Evolutionary conservation across 2,113 vertebrate species (phyloP).

Genomic region (Malurus alboscapulatus): DNA sequence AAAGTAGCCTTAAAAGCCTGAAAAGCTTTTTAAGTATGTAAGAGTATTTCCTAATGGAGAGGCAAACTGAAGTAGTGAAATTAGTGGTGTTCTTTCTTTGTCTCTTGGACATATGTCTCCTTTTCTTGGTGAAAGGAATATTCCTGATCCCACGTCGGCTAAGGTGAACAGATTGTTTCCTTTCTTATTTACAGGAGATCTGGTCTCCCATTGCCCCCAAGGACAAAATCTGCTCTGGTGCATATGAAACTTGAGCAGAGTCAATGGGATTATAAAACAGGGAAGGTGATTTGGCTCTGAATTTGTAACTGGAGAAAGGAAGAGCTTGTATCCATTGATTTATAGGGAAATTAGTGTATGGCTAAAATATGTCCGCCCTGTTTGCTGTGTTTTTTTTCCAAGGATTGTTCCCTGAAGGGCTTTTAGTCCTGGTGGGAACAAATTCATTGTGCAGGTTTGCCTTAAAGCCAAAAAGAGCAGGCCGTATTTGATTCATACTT

Average conservation of each 20-base stretch:
- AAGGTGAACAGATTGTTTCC: not conserved
- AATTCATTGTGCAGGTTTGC: not conserved
- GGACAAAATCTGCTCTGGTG: not conserved
- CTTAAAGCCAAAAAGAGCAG: not conserved
- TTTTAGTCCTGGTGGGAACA: not conserved
- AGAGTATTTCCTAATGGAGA: not conserved
- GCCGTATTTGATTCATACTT: not conserved
- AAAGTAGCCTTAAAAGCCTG: not conserved
- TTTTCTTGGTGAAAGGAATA: not conserved
- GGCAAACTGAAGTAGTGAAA: not conserved
- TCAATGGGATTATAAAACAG: not conserved
- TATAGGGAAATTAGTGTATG: not conserved
- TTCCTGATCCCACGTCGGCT: not conserved
- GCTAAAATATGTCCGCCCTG: not conserved
- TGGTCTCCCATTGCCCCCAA: not conserved
- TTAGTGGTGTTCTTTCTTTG: not conserved
- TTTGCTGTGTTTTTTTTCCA: not conserved
- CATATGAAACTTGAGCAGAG: not conserved
- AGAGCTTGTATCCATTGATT: not conserved
- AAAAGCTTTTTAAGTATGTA: not conserved
- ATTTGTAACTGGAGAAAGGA: conserved; percentile 21
- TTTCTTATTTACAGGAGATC: not conserved
- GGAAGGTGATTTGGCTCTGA: not conserved
- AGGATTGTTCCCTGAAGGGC: not conserved
- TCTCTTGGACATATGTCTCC: not conserved